These are phyloP conservation scores for Deilephila porcellus DNA, from an alignment of 2,888 invertebrate genomes.

Conservation along the genomic window DNA sequence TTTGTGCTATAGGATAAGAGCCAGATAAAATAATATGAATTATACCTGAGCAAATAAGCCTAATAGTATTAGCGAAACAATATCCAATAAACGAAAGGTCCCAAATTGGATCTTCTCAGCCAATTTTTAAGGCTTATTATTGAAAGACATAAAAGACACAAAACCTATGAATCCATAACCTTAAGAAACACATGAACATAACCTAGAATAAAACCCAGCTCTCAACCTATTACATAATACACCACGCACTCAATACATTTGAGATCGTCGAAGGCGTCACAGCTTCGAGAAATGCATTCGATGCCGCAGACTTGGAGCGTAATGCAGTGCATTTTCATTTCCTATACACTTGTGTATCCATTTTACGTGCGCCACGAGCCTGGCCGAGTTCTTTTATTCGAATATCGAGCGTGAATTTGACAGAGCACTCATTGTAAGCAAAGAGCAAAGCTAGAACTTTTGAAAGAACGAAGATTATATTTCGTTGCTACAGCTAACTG, in stretches of 20 bases:
- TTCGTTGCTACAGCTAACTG: neutral
- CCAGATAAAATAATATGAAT: no score
- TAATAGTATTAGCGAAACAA: no score
- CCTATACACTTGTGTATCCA: neutral
- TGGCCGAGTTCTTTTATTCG: neutral
- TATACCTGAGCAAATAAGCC: no score
- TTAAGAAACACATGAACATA: no score
- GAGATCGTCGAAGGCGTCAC: neutral
- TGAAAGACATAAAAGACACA: no score
- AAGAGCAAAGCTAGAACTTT: neutral
- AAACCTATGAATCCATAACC: no score
- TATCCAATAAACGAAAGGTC: no score
- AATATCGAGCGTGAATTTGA: neutral
- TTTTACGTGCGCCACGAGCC: conserved; percentile 13
- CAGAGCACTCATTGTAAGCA: neutral
- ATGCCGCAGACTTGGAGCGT: neutral
- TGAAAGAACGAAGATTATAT: neutral
- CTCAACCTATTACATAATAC: neutral
- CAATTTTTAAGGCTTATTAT: no score
- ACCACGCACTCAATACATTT: neutral
- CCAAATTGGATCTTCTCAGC: no score
- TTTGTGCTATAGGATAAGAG: no score
- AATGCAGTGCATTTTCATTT: conserved; percentile 22
- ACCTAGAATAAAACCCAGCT: neutral
- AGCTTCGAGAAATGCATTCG: conserved; percentile 5